Percentiles rank a stretch among this genome's conserved stretches.
phyloP scores from a whole-genome alignment of 2,888 invertebrate species.

The Drosophila meridionalis region DNA sequence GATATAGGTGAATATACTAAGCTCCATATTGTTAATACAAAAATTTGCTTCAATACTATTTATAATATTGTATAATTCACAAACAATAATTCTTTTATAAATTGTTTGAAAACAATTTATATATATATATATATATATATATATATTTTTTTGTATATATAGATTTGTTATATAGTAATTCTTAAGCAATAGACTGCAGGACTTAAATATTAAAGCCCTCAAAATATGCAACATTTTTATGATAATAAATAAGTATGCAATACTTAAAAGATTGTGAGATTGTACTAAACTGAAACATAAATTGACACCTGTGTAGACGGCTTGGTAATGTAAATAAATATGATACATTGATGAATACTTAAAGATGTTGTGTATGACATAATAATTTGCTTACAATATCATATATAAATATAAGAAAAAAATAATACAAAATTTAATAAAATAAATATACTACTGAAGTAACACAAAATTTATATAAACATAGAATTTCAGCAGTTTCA shows the following conservation, averaged over 20 bases:
- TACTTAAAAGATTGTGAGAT: neutral
- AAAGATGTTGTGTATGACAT: neutral
- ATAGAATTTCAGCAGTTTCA: neutral
- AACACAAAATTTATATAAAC: neutral
- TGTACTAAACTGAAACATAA: neutral
- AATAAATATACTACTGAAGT: neutral
- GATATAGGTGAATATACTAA: no score
- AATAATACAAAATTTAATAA: neutral
- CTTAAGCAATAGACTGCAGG: neutral
- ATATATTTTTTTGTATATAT: neutral
- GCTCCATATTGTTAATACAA: no score
- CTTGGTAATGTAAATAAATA: neutral
- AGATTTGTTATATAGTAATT: neutral
- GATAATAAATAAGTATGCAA: neutral
- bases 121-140: no score
- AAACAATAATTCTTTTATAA: no score
- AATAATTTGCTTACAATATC: neutral
- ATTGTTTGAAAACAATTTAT: no score
- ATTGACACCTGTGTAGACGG: neutral
- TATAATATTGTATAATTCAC: neutral
- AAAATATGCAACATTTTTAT: conserved; percentile 11
- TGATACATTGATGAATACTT: no score
- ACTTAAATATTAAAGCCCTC: neutral
- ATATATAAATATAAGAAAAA: neutral
- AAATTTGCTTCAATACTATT: neutral